These are phyloP conservation scores for Cylindroiulus punctatus DNA, from an alignment of 2,888 invertebrate genomes.

Conservation along the genomic window DNA sequence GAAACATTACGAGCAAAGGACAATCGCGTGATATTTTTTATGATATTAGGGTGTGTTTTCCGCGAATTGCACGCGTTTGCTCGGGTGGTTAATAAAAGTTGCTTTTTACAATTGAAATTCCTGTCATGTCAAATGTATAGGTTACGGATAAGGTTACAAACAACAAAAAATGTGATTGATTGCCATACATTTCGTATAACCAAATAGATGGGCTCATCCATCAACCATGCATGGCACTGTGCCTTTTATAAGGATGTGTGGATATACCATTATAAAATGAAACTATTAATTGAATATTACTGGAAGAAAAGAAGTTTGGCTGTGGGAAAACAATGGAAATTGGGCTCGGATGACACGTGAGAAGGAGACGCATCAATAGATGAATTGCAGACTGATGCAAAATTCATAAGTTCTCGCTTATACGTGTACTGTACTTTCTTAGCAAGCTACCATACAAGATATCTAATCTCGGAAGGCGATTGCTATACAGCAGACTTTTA, in stretches of 20 bases:
- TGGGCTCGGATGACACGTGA: neutral
- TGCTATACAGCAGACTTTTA: neutral
- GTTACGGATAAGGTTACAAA: conserved; percentile 14
- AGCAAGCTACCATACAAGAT: neutral
- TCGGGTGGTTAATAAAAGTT: neutral
- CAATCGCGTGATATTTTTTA: too few relatives aligned
- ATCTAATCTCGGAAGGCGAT: neutral
- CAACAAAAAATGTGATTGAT: conserved; percentile 44
- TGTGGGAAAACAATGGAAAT: neutral
- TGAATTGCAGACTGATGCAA: too few relatives aligned
- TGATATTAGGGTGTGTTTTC: neutral
- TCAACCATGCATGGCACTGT: neutral
- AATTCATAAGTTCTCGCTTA: too few relatives aligned
- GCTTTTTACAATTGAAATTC: neutral
- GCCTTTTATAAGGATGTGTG: neutral
- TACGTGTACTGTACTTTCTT: too few relatives aligned
- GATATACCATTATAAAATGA: neutral
- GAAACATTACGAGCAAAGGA: too few relatives aligned
- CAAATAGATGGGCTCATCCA: conserved; percentile 21
- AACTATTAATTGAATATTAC: conserved; percentile 33
- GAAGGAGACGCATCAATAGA: neutral
- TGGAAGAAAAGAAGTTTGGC: neutral
- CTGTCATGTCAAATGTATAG: neutral
- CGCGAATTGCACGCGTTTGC: neutral
- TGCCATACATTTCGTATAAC: neutral